Percentiles rank a stretch among this genome's conserved stretches.
Conservation (phyloP, 2,797 vertebrate genomes). For the Rhynchonycteris naso region DNA sequence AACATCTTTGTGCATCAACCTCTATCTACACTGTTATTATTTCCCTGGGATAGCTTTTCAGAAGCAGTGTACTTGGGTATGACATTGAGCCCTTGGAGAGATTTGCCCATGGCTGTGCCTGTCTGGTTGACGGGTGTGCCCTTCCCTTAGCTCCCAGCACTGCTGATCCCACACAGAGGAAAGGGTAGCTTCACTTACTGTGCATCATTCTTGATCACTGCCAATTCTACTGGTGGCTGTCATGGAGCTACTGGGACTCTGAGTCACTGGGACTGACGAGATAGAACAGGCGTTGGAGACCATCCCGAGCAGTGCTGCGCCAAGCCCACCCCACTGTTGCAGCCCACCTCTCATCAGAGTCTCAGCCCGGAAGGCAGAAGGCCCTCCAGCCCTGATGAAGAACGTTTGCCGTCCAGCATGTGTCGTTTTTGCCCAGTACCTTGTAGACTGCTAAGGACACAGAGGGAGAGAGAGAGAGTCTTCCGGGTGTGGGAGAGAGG, state of each 20-base stretch:
- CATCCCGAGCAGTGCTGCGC: not conserved
- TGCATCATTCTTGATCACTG: rapidly evolving
- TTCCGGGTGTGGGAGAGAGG: not conserved
- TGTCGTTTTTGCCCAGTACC: not conserved
- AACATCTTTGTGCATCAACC: not conserved
- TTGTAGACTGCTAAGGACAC: not conserved
- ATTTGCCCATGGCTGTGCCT: not conserved
- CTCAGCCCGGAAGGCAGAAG: not conserved
- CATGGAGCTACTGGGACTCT: not conserved
- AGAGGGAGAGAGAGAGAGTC: not conserved
- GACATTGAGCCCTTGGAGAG: not conserved
- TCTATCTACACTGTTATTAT: not conserved
- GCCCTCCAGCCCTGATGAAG: no score
- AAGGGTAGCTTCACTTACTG: not conserved
- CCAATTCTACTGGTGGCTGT: rapidly evolving
- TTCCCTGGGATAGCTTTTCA: not conserved
- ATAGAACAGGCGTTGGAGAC: not conserved
- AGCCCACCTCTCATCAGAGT: not conserved
- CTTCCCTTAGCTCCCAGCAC: not conserved
- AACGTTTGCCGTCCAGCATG: not conserved
- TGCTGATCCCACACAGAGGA: not conserved
- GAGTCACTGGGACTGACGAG: not conserved
- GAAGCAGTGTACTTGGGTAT: not conserved
- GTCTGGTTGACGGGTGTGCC: not conserved
- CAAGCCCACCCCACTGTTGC: not conserved